Base-by-base conservation (phyloP, 2,888 invertebrate species). In the Eudemis profundana region DNA sequence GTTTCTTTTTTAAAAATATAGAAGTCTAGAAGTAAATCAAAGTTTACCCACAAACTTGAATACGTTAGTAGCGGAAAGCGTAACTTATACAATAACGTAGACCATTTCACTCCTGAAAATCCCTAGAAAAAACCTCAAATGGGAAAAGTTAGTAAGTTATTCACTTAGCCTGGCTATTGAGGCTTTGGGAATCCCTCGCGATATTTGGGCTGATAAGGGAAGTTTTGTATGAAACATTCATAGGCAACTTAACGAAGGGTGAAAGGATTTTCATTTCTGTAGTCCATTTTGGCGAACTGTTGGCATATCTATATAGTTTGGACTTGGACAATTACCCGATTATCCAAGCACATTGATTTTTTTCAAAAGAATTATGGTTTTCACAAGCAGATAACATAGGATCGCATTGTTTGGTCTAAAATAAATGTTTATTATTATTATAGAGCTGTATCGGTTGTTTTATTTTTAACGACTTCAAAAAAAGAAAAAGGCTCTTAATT, bases 61-160 rank as follows among this genome's bases (percentile, higher is more conserved):
- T 14, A 8, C 10, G 14, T 21, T 23, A 53, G n/a, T 29, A 46
- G 5, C 10, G 10, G 19, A 23, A 23, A 19, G 7, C 63, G 2
- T 14, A 56, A 29, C 42, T 50, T 50, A 42, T 29, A 44, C 50
- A 64, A 46, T 46, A 59, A 59, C 17, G 42, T 59, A 15, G 36
- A 51, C 42, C 7, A 59, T 27, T 64, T 44, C 33, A 15, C 12
- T 44, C 44, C 38, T 27, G 23, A 27, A 64, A 64, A 64, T 64
- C 64, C 57, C n/a, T 33, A 42, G 29, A 36, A 51, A 56, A 59
- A 50, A 44, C 57, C 64, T 27, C 29, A 59, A 59, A 64, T 59
- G 57, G 57, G 44, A 44, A 44, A 64, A 64, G 57, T 64, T 64
- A 5, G 17, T 10, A 59, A 64, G 50, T 64, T 64, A 64, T 64